These are phyloP conservation scores for Diabrotica virgifera DNA, from an alignment of 1,140 invertebrate genomes.

Conservation along the genomic window DNA sequence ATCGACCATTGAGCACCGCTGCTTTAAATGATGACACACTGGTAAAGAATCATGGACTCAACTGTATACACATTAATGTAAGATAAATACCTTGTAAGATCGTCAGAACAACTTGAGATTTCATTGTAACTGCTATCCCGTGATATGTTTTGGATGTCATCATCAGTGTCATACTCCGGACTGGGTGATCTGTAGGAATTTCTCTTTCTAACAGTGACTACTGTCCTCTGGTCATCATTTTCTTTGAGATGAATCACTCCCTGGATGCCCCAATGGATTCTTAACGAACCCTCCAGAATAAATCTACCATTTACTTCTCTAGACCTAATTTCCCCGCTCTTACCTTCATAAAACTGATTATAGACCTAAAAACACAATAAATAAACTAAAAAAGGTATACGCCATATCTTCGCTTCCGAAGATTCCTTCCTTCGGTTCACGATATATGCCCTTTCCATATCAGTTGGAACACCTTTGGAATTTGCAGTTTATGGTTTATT, in stretches of 20 bases:
- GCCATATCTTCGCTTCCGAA: too few relatives aligned
- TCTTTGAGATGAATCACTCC: constrained; percentile 83
- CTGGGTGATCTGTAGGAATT: constrained; percentile 60
- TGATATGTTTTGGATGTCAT: constrained; percentile 44
- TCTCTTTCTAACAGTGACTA: constrained; percentile 66
- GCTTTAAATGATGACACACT: too few relatives aligned
- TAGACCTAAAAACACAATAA: constrained; percentile 48
- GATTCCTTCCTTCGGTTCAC: too few relatives aligned
- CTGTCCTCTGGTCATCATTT: constrained; percentile 78
- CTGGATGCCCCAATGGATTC: constrained; percentile 82
- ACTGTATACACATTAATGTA: neutral
- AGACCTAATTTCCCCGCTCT: constrained; percentile 70
- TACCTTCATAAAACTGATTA: constrained; percentile 79
- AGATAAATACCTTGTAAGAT: constrained; percentile 13
- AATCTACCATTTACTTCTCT: constrained; percentile 76
- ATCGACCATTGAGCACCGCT: too few relatives aligned
- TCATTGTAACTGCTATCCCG: constrained; percentile 45
- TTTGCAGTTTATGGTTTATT: too few relatives aligned
- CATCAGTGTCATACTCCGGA: constrained; percentile 44
- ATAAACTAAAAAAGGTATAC: neutral
- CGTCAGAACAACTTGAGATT: constrained; percentile 38
- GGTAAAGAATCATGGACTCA: too few relatives aligned
- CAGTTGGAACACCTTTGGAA: too few relatives aligned
- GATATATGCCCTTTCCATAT: too few relatives aligned
- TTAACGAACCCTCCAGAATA: constrained; percentile 73